Percentiles rank a stretch among this genome's conserved stretches.
Conservation (phyloP, 2,113 vertebrate genomes). For the Neolamprologus toae region DNA sequence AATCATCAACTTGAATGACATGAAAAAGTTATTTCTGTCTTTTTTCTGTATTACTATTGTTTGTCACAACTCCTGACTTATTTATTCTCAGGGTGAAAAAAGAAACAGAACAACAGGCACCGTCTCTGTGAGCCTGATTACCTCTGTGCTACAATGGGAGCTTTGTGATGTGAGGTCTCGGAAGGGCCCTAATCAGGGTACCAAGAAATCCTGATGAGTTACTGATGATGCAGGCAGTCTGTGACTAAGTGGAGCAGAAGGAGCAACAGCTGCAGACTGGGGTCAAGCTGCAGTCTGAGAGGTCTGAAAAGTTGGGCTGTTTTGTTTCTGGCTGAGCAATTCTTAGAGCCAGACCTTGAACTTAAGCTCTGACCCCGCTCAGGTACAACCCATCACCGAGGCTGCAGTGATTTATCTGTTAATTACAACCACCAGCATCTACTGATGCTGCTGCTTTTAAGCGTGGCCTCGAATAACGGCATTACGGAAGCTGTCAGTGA, state of each 20-base stretch:
- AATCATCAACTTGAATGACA: background rate
- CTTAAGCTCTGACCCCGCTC: background rate
- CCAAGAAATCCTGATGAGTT: slow-evolving; percentile 20
- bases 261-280: slow-evolving; percentile 15
- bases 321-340: background rate
- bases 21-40: background rate
- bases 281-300: background rate
- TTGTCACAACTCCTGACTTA: background rate
- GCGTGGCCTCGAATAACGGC: background rate
- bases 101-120: background rate
- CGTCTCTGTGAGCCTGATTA: background rate
- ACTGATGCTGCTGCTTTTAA: background rate
- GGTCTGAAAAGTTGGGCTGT: background rate
- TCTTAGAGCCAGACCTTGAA: background rate
- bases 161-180: background rate
- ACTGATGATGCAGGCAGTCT: slow-evolving; percentile 22
- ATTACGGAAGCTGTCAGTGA: slow-evolving; percentile 25
- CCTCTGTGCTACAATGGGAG: background rate
- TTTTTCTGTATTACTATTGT: background rate
- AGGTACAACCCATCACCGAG: background rate
- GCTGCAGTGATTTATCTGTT: background rate
- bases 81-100: background rate
- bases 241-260: slow-evolving; percentile 5
- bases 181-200: slow-evolving; percentile 12
- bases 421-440: background rate